phyloP scores from a whole-genome alignment of 2,888 invertebrate species.

The Morpho achilles region DNA sequence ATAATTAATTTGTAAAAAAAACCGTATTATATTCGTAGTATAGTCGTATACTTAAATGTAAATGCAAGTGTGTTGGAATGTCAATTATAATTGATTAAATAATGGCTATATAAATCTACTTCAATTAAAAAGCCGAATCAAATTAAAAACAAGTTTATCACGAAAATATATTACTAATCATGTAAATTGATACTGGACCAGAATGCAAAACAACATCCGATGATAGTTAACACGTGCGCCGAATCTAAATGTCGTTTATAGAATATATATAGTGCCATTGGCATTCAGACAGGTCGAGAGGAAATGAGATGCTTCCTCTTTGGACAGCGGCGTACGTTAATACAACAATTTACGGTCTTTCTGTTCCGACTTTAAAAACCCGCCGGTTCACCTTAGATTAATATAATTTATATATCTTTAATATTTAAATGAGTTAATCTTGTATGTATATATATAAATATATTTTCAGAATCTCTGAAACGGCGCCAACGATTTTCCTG shows the following conservation, averaged over 20 bases:
- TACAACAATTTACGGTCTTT: background rate
- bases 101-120: background rate
- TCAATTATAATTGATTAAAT: too few species aligned
- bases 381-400: too few species aligned
- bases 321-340: background rate
- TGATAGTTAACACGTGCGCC: conserved; percentile 4
- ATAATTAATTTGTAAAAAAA: too few species aligned
- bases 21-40: too few species aligned
- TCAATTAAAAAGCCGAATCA: background rate
- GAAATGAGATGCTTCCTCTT: conserved; percentile 16
- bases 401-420: too few species aligned
- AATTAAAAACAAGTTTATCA: background rate
- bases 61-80: too few species aligned
- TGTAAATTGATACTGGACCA: background rate
- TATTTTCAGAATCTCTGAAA: too few species aligned
- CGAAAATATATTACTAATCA: conserved; percentile 1
- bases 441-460: too few species aligned
- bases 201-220: conserved; percentile 16
- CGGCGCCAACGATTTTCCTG: too few species aligned
- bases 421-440: too few species aligned
- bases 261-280: conserved; percentile 6
- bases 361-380: background rate
- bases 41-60: too few species aligned
- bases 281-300: conserved; percentile 8
- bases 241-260: conserved; percentile 4